A percentile compares a stretch with the other conserved stretches of the same genome.
Conservation (phyloP, 2,797 vertebrate genomes). For the Etheostoma perlongum region DNA sequence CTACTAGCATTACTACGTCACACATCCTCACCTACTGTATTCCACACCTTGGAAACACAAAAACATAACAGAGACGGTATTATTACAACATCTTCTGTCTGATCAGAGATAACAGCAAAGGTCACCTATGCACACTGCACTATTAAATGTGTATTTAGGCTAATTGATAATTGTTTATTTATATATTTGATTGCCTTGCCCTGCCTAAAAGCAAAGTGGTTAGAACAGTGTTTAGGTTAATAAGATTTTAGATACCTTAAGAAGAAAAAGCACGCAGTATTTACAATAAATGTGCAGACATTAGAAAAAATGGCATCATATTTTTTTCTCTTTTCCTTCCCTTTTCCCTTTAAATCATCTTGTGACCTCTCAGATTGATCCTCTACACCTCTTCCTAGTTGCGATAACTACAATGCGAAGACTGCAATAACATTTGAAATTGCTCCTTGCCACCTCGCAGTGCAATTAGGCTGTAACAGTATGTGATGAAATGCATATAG, state of each 20-base stretch:
- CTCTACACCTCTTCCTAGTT: neutral
- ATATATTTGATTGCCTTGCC: neutral
- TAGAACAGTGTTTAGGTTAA: slow-evolving; percentile 1
- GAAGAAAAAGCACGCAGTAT: neutral
- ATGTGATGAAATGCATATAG: slow-evolving; percentile 15
- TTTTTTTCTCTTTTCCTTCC: neutral
- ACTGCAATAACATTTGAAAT: slow-evolving; percentile 30
- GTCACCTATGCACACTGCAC: neutral
- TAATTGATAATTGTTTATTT: neutral
- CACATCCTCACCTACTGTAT: slow-evolving; percentile 50
- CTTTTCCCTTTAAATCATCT: neutral
- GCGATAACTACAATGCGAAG: neutral
- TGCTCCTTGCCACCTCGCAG: slow-evolving; percentile 6
- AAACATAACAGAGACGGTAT: slow-evolving; percentile 31
- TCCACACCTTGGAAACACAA: slow-evolving; percentile 50
- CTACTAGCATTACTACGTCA: slow-evolving; percentile 32
- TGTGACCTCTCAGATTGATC: neutral
- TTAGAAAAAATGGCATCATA: neutral
- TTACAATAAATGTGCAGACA: neutral
- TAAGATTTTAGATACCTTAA: neutral
- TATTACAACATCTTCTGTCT: slow-evolving; percentile 2
- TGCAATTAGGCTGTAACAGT: slow-evolving; percentile 20
- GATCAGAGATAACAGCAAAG: slow-evolving; percentile 14
- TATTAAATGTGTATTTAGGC: slow-evolving; percentile 12
- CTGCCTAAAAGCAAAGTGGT: neutral